Evolutionary conservation across 2,113 vertebrate species (phyloP), one percentile per base, ranked within the genome.

Genomic region (Tapirus terrestris): DNA sequence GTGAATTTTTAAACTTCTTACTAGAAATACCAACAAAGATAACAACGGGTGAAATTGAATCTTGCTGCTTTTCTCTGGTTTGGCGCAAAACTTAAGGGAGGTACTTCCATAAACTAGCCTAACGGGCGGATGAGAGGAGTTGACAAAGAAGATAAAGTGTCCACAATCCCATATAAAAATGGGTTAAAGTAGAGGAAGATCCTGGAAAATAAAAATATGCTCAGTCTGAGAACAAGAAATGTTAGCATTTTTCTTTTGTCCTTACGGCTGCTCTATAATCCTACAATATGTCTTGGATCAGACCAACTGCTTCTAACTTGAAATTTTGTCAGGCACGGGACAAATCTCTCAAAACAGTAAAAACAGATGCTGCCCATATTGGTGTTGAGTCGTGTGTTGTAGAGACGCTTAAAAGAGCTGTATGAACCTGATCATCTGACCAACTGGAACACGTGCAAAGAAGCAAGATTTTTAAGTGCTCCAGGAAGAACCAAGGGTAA

Each of bases 361-460:
- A 96, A 75, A 60, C 1, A 80, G 36, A 75, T 83, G 25, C 43
- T 89, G 43, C 39, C 79, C 39, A 48, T 36, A 27, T 56, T 56
- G 53, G 68, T 94, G 56, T 73, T 91, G 80, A 96, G 60, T 65
- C 96, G n/a, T 89, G 94, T 89, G 33, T 94, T 93, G 76, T 81
- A 89, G 91, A 96, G 94, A 39, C 58, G 27, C 18, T 75, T 65
- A n/a, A 61, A 96, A 85, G 70, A 97, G 12, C 56, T 68, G 0
- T 39, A 45, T 85, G 67, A 91, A 45, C 61, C 29, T 53, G 56
- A 76, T 73, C 77, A 29, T 73, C 89, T 68, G 23, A 89, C 43
- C 43, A 16, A 21, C 0, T 43, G 88, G 83, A 94, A 53, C 76
- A 56, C 33, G 73, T 31, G 31, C 63, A 76, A 92, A 93, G 93